Base-by-base conservation (phyloP, 2,888 invertebrate species). In the Pyrocoelia pectoralis region DNA sequence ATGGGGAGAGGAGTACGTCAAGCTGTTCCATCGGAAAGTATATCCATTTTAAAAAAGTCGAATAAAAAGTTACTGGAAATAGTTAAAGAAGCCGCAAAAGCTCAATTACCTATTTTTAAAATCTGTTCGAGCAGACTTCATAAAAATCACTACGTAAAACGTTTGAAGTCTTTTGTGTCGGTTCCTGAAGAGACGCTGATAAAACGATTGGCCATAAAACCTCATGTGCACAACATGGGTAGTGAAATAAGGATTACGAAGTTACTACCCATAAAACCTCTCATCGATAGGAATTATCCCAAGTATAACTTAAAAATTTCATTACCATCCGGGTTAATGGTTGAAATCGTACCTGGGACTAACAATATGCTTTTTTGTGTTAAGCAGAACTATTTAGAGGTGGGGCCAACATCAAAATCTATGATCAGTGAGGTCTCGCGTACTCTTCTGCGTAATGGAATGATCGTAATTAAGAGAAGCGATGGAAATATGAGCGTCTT, bases 51-150 rank as follows among this genome's bases (percentile, higher is more conserved):
- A 24, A 50, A 50, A 50, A 24, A 12, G 18, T n/a, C 50, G 9
- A 50, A 12, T 6, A 8, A 9, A 6, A 24, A 50, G n/a, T 1
- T 50, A n/a, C 28, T 66, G 12, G 46, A 55, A 13, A 40, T 57
- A 8, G 51, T 69, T 28, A 66, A 62, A 54, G 28, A 41, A 12
- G 63, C 61, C 0, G 38, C 59, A 1, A 51, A 65, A n/a, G 40
- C 57, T 18, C 60, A 60, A 28, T 38, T 66, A 14, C 69, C 69
- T 2, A 46, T 66, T 6, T 69, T 68, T 57, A 69, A 68, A 52
- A 69, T 69, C 15, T 65, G 68, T 40, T 68, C 69, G 4, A 68
- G 63, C 38, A 63, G 29, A 19, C 56, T 69, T 4, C 69, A 69
- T 24, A 61, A 63, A 50, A 59, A 61, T 13, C 54, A 59, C 29